Evolutionary conservation across 2,797 vertebrate species (phyloP).

Genomic region (Diplodus sargus): DNA sequence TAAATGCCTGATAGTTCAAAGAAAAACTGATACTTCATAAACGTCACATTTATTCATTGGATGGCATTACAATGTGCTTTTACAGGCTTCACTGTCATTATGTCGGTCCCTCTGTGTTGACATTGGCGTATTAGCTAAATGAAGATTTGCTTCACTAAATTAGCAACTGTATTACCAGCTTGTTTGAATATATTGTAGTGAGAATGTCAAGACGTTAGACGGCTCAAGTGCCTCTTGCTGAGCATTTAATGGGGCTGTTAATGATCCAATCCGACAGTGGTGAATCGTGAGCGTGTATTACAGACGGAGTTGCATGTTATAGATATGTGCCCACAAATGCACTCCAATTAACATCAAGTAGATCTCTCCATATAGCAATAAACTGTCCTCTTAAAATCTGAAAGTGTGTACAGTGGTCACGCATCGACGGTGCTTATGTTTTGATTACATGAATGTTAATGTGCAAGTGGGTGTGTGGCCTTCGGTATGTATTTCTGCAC

Average conservation of each 20-base stretch:
- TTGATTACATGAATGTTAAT: slow-evolving; percentile 28
- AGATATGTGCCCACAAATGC: background rate
- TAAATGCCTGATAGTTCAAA: background rate
- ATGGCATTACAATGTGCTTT: background rate
- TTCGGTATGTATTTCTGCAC: background rate
- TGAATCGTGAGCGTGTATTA: background rate
- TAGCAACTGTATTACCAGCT: background rate
- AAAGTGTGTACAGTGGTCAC: background rate
- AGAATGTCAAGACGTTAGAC: background rate
- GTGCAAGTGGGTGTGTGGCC: slow-evolving; percentile 11
- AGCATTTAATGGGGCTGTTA: background rate
- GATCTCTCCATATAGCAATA: background rate
- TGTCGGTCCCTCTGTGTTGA: background rate
- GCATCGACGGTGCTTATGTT: background rate
- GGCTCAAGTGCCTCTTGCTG: background rate
- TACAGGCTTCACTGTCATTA: too few species aligned
- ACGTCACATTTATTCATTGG: background rate
- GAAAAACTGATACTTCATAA: background rate
- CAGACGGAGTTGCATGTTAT: background rate
- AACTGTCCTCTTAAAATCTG: background rate
- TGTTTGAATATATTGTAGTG: background rate
- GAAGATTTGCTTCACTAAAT: background rate
- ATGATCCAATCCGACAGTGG: background rate
- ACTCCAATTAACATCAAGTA: background rate
- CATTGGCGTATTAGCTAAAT: background rate